A percentile compares a stretch with the other conserved stretches of the same genome.
phyloP scores from a whole-genome alignment of 2,888 invertebrate genomes.

The Ormyrus pomaceus region DNA sequence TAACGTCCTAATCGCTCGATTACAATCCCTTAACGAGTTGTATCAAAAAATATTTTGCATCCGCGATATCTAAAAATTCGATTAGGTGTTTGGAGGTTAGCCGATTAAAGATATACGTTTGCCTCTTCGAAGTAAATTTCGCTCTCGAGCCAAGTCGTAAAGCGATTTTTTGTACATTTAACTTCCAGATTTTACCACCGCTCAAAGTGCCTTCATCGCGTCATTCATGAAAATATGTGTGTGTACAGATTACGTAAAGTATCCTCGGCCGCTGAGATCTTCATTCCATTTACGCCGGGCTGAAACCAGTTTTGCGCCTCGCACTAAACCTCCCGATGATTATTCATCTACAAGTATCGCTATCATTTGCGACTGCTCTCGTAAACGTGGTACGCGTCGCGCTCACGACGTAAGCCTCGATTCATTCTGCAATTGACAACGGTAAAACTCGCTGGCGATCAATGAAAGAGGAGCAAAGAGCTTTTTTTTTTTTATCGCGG shows the following conservation, averaged over 20 bases:
- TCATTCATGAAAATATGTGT: constrained; percentile 14
- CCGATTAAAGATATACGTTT: constrained; percentile 3
- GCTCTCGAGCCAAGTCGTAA: too few species aligned
- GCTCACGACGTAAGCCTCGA: too few species aligned
- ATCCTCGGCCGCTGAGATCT: background rate
- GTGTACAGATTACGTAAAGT: constrained; percentile 32
- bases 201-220: background rate
- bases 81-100: constrained; percentile 5
- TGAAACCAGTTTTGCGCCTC: constrained; percentile 3
- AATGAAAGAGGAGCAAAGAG: too few species aligned
- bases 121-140: background rate
- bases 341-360: too few species aligned
- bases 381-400: too few species aligned
- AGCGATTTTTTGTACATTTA: background rate
- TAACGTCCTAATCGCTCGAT: too few species aligned
- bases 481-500: too few species aligned
- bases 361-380: too few species aligned
- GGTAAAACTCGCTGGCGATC: too few species aligned
- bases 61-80: background rate
- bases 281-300: background rate
- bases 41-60: constrained; percentile 9
- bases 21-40: background rate
- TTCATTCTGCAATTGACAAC: too few species aligned
- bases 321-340: too few species aligned
- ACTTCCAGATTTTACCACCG: background rate